phyloP scores from a whole-genome alignment of 1,140 invertebrate genomes.

The Helicoverpa zea region DNA sequence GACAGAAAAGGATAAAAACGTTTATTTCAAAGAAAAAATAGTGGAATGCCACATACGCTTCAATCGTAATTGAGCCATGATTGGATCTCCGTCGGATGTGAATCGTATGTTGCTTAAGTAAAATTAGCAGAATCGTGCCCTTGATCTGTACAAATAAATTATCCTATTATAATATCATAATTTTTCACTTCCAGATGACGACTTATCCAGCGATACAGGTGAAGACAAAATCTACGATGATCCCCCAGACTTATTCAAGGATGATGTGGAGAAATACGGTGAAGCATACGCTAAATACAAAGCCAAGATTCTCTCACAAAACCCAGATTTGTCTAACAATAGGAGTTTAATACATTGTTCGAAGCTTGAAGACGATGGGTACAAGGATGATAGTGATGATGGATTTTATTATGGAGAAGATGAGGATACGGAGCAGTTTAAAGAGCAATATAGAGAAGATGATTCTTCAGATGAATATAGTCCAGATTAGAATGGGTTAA shows the following conservation, averaged over 20 bases:
- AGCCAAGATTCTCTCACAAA: constrained; percentile 69
- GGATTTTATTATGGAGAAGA: constrained; percentile 83
- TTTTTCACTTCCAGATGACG: constrained; percentile 70
- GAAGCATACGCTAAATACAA: constrained; percentile 83
- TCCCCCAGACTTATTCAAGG: constrained; percentile 69
- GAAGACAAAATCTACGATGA: constrained; percentile 82
- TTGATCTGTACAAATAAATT: too few species aligned
- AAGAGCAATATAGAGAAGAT: constrained; percentile 71
- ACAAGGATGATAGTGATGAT: constrained; percentile 81
- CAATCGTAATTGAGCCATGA: too few species aligned
- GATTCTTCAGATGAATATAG: constrained; percentile 59
- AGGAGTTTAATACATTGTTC: constrained; percentile 65
- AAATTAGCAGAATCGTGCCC: too few species aligned
- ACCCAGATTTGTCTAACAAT: constrained; percentile 59
- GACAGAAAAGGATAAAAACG: too few species aligned
- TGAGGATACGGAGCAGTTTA: constrained; percentile 76
- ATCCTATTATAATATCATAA: neutral
- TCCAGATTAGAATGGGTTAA: constrained; percentile 63
- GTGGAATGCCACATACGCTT: too few species aligned
- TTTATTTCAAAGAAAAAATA: too few species aligned
- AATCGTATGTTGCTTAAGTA: too few species aligned
- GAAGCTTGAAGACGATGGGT: constrained; percentile 69
- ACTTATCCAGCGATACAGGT: constrained; percentile 85
- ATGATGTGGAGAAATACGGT: constrained; percentile 80
- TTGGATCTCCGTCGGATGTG: too few species aligned